phyloP scores from a whole-genome alignment of 2,113 vertebrate genomes.

The Alethe castanea region DNA sequence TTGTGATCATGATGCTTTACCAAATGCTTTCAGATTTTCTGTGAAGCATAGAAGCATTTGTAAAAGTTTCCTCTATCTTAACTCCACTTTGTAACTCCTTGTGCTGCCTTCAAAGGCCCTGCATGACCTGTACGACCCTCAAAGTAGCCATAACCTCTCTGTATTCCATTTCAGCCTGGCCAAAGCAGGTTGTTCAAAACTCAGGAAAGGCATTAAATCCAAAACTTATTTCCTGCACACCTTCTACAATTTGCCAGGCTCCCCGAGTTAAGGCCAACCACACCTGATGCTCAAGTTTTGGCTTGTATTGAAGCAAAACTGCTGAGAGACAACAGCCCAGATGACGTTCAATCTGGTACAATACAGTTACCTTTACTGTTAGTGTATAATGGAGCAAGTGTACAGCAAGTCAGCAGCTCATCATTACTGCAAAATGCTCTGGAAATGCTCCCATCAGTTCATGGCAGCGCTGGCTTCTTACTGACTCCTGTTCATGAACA shows the following conservation, averaged over 20 bases:
- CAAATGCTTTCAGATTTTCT: neutral
- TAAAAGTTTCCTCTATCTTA: neutral
- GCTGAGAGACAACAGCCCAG: neutral
- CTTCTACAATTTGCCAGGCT: neutral
- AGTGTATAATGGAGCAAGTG: neutral
- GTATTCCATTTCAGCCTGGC: neutral
- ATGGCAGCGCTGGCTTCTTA: constrained; percentile 44
- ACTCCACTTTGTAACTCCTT: neutral
- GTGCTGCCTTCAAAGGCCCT: neutral
- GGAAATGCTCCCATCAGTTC: constrained; percentile 49
- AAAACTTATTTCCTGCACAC: neutral
- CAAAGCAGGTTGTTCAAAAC: neutral
- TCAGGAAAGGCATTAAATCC: neutral
- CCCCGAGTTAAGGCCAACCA: neutral
- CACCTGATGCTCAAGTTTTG: neutral
- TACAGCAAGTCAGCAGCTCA: neutral
- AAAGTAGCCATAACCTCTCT: neutral
- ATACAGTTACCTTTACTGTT: constrained; percentile 38
- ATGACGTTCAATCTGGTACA: neutral
- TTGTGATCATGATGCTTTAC: neutral
- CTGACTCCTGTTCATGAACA: constrained; percentile 51
- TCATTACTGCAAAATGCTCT: constrained; percentile 53
- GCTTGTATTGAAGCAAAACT: neutral
- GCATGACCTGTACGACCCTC: neutral
- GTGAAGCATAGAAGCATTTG: neutral